Percentiles rank a stretch among this genome's conserved stretches.
These are phyloP conservation scores for Athalia cordata DNA, from an alignment of 2,888 invertebrate genomes.

Conservation along the genomic window DNA sequence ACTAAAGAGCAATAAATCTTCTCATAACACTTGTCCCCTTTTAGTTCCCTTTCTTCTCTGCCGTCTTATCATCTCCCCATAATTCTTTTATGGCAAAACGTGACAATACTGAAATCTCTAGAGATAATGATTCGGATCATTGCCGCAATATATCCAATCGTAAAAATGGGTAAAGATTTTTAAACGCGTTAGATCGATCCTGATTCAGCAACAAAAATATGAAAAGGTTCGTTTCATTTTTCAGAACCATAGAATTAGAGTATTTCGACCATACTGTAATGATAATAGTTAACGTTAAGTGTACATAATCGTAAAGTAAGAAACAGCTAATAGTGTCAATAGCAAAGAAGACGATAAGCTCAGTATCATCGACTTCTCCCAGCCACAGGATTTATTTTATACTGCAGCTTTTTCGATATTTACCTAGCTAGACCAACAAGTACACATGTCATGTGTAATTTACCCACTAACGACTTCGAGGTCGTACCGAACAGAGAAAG, in stretches of 20 bases:
- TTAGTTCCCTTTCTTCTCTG: conserved; percentile 39
- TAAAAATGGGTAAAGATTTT: conserved; percentile 53
- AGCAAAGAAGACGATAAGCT: conserved; percentile 53
- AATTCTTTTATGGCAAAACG: neutral
- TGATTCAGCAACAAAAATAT: neutral
- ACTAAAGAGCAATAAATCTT: conserved; percentile 65
- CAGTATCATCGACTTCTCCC: conserved; percentile 58
- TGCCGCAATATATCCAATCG: conserved; percentile 56
- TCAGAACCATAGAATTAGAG: too few species aligned
- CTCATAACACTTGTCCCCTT: conserved; percentile 58
- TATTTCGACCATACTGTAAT: neutral
- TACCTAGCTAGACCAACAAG: conserved; percentile 66
- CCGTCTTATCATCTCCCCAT: conserved; percentile 28
- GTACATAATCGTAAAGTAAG: neutral
- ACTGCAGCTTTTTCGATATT: conserved; percentile 55
- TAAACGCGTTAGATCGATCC: neutral
- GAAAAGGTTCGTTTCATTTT: neutral
- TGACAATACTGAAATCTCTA: too few species aligned
- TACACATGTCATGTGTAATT: conserved; percentile 48
- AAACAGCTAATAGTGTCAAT: conserved; percentile 17
- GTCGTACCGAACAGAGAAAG: neutral
- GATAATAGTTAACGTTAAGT: neutral
- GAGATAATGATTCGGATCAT: conserved; percentile 55
- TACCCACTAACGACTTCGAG: conserved; percentile 3
- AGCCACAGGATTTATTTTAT: conserved; percentile 41